phyloP scores from a whole-genome alignment of 2,797 vertebrate genomes.

The Okamejei kenojei region DNA sequence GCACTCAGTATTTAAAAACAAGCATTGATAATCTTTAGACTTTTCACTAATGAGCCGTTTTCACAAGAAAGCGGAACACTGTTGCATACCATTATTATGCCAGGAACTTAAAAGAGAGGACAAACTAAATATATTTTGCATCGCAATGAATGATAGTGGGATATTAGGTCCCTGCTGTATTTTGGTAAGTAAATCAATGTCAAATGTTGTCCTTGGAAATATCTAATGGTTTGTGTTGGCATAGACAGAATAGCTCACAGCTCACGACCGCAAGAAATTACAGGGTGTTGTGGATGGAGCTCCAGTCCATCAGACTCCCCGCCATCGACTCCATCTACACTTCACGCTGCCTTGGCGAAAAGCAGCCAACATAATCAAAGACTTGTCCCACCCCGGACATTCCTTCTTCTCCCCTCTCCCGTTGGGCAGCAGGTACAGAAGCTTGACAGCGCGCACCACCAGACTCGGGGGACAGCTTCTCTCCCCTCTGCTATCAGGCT shows the following conservation, averaged over 20 bases:
- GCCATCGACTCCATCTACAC: too few relatives aligned
- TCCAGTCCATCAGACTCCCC: too few relatives aligned
- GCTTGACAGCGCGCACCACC: too few relatives aligned
- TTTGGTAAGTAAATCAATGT: slow-evolving; percentile 30
- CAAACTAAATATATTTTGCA: slow-evolving; percentile 3
- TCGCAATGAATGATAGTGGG: not conserved
- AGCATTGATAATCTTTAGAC: not conserved
- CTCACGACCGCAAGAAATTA: too few relatives aligned
- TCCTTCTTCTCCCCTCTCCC: too few relatives aligned
- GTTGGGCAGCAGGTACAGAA: too few relatives aligned
- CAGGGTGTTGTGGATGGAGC: too few relatives aligned
- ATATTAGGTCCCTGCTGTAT: slow-evolving; percentile 19
- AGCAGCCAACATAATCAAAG: too few relatives aligned
- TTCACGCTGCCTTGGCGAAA: too few relatives aligned
- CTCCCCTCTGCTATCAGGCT: too few relatives aligned
- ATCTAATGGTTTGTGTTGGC: not conserved
- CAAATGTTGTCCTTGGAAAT: not conserved
- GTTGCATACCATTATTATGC: not conserved
- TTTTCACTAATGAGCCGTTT: not conserved
- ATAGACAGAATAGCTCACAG: not conserved
- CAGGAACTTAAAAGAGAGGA: slow-evolving; percentile 8
- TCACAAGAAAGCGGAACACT: not conserved
- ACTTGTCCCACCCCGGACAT: too few relatives aligned
- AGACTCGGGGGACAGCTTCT: too few relatives aligned
- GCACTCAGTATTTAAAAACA: not conserved